Evolutionary conservation across 1,140 invertebrate genomes (phyloP), one percentile per base, ranked within the genome.

Genomic region (Paraescarpia echinospica): DNA sequence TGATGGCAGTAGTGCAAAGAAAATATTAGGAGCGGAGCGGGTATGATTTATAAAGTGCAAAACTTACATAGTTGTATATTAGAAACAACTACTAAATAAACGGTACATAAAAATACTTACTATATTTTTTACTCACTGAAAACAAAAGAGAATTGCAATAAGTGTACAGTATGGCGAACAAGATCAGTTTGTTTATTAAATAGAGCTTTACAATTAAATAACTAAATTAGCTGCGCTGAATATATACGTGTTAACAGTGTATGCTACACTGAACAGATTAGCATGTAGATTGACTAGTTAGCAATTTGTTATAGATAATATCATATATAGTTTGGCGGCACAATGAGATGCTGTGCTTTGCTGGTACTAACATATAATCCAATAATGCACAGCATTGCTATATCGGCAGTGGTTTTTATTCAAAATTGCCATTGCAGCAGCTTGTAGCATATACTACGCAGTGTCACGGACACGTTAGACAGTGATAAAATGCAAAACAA

Each of bases 91-190:
- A 31, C 59, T 77, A 77, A 77, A 14, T 12, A 77, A 77, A 77
- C 2, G 59, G 59, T 31, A 77, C 2, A 77, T 77, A 77, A 77
- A 77, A 77, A 77, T 77, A 77, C 59, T 77, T 77, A 77, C 59
- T 77, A 77, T 77, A 77, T 77, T 77, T 77, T 77, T 77, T 77
- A 77, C 59, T 77, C 59, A 77, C 59, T 77, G 59, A 14, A 77
- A 77, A 77, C 2, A 77, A 77, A 77, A 77, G 8, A 77, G 59
- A 77, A 77, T 77, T 77, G 41, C 41, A 77, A 27, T 77, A 77
- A 77, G 59, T 77, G 59, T 77, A 51, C n/a, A n/a, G n/a, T 51
- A 77, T 77, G 59, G 59, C 59, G 27, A 77, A 77, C 12, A 77
- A 12, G 18, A 77, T 27, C 4, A 18, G 59, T 77, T 77, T 0